Evolutionary conservation across 2,113 vertebrate genomes (phyloP), one percentile per base, ranked within the genome.

Genomic region (Pachycephala philippinensis): DNA sequence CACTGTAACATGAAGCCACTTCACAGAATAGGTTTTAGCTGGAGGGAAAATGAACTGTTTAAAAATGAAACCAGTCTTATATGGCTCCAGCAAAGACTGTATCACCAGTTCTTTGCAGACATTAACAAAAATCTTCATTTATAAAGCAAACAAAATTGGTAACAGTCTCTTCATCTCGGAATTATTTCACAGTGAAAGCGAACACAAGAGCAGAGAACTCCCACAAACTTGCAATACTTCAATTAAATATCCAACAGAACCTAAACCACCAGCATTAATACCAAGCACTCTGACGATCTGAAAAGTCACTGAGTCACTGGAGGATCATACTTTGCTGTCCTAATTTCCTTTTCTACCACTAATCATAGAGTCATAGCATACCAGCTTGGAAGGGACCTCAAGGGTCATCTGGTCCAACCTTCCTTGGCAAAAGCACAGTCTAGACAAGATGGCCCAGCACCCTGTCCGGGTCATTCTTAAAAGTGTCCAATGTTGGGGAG

Each of bases 281-380:
- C 2, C n/a, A 81, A 94, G n/a, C 2, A 0, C 30, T 87, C 11
- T 26, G 30, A 54, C 0, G 0, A 13, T 63, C 3, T 60, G 40
- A 44, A 64, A 79, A 82, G 70, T 23, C 2, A 68, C 17, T 8
- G 69, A 54, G 18, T 21, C 44, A 68, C 16, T 22, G 11, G 12
- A 79, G 20, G 31, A 76, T 40, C 10, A 23, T 28, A 76, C 64
- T 65, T 72, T 69, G 33, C 33, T 42, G n/a, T 31, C 23, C 11
- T 37, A 74, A 61, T 39, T 74, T 59, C 35, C 8, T 63, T 12
- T 35, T 69, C 59, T 42, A n/a, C 13, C 8, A 40, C 28, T 39
- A 69, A 59, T 39, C 14, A 31, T 6, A 70, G 57, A 84, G n/a
- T 24, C 35, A 42, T 9, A 59, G 44, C 30, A 37, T 28, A 53